phyloP scores from a whole-genome alignment of 2,888 invertebrate genomes.

The Synergus umbraculus region DNA sequence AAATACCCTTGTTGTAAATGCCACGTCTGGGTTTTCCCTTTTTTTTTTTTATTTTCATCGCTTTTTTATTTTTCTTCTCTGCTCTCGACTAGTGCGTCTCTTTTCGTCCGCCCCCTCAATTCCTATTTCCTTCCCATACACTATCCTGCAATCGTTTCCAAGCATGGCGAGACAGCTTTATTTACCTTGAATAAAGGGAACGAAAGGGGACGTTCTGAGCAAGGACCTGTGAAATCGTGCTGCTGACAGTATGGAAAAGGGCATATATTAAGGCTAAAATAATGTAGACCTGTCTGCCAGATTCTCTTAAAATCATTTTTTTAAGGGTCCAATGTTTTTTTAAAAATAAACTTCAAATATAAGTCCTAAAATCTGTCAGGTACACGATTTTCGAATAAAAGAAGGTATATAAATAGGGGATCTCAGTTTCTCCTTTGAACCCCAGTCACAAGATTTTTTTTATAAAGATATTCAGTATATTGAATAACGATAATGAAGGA shows the following conservation, averaged over 20 bases:
- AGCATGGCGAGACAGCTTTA: slow-evolving; percentile 30
- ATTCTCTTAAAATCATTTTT: not conserved
- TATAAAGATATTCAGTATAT: too few relatives aligned
- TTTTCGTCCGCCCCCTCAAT: slow-evolving; percentile 13
- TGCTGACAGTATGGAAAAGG: slow-evolving; percentile 26
- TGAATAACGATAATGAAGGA: too few relatives aligned
- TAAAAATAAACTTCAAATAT: not conserved
- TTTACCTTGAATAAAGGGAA: slow-evolving; percentile 22
- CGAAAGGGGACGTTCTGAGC: slow-evolving; percentile 22
- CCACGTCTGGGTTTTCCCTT: slow-evolving; percentile 2
- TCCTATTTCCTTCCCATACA: slow-evolving; percentile 16
- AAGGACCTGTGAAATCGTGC: slow-evolving; percentile 31
- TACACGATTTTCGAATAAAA: too few relatives aligned
- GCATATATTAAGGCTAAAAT: not conserved
- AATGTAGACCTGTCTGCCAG: not conserved
- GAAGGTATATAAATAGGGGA: too few relatives aligned
- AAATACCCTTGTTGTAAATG: not conserved
- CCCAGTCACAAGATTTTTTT: too few relatives aligned
- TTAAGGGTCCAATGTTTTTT: not conserved
- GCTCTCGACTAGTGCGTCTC: slow-evolving; percentile 36
- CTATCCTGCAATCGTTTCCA: slow-evolving; percentile 25
- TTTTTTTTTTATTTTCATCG: not conserved
- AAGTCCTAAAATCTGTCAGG: not conserved
- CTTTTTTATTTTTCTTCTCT: slow-evolving; percentile 20
- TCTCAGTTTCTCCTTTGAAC: too few relatives aligned